phyloP scores from a whole-genome alignment of 1,140 invertebrate genomes.

The Calliopsis andreniformis region DNA sequence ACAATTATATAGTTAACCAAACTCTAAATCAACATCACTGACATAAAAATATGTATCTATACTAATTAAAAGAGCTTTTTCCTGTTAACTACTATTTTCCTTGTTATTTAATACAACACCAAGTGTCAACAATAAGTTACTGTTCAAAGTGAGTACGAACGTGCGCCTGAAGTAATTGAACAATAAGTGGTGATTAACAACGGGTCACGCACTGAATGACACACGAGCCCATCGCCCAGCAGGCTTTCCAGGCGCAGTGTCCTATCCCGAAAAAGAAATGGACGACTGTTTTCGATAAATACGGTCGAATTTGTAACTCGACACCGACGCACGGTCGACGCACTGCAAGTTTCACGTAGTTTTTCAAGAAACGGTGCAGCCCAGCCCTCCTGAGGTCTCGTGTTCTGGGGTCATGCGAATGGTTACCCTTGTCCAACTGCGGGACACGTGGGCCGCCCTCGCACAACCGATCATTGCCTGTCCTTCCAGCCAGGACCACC shows the following conservation, averaged over 20 bases:
- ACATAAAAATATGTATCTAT: too few species aligned
- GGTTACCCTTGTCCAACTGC: constrained; percentile 46
- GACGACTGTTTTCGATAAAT: constrained; percentile 7
- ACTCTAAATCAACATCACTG: too few species aligned
- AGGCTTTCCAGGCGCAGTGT: background rate
- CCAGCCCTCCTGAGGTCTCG: constrained; percentile 19
- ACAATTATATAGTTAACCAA: too few species aligned
- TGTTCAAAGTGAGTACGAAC: too few species aligned
- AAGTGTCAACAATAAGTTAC: too few species aligned
- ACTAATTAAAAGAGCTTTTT: too few species aligned
- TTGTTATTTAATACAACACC: too few species aligned
- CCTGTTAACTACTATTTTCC: too few species aligned
- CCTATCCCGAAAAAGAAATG: background rate
- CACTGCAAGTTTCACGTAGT: constrained; percentile 9
- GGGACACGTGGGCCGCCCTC: constrained; percentile 45
- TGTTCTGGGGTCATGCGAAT: constrained; percentile 39
- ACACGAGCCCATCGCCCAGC: too few species aligned
- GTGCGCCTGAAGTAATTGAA: too few species aligned
- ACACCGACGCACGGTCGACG: background rate
- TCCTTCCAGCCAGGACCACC: background rate
- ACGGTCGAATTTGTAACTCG: constrained; percentile 9
- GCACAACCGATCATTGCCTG: background rate
- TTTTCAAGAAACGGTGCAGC: constrained; percentile 25
- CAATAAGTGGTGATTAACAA: too few species aligned
- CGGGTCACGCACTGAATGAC: too few species aligned